phyloP scores from a whole-genome alignment of 2,113 vertebrate genomes.

The Pavo muticus region DNA sequence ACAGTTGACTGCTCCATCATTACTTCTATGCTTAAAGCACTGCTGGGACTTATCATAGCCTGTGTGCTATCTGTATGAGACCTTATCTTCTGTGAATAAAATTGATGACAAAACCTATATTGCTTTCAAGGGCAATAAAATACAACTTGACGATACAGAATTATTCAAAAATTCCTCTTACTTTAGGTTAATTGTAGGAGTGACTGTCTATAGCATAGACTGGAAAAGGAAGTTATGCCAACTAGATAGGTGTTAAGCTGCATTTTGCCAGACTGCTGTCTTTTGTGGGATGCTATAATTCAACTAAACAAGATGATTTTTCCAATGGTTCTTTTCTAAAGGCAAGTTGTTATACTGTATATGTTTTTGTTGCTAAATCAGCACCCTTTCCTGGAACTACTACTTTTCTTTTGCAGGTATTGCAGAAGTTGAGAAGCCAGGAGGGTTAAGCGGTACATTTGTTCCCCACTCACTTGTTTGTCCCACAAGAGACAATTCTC shows the following conservation, averaged over 20 bases:
- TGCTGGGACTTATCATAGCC: not conserved
- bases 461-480: not conserved
- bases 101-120: not conserved
- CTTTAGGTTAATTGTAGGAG: not conserved
- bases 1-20: not conserved
- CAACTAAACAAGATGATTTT: not conserved
- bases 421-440: not conserved
- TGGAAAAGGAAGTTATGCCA: not conserved
- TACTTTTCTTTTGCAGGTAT: not conserved
- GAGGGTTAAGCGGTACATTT: not conserved
- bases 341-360: not conserved
- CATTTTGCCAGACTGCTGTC: not conserved
- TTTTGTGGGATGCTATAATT: not conserved
- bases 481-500: not conserved
- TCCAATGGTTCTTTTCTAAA: not conserved
- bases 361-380: not conserved
- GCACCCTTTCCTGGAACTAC: not conserved
- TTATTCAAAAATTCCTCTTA: not conserved
- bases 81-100: conserved; percentile 47
- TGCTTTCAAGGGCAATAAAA: not conserved
- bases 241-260: not conserved
- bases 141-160: not conserved
- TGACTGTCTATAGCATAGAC: not conserved
- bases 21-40: not conserved
- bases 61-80: not conserved